Conservation (phyloP, 1,140 invertebrate species). For the Scaptodrosophila lebanonensis region DNA sequence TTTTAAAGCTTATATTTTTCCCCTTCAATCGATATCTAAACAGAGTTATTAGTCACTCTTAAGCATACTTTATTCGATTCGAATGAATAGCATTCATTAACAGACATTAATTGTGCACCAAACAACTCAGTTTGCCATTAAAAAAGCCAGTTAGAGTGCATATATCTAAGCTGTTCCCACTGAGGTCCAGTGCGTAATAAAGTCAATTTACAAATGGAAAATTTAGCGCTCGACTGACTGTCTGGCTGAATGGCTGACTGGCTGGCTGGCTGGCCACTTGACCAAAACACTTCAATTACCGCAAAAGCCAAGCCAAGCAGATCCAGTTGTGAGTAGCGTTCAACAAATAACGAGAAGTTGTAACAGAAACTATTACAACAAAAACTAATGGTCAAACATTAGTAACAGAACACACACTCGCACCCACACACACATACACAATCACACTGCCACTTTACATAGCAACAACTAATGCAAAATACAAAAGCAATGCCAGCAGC, state of each 20-base stretch:
- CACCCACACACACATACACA: too few relatives aligned
- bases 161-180: too few relatives aligned
- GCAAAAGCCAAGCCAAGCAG: not conserved
- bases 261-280: constrained; percentile 9
- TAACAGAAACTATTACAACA: constrained; percentile 44
- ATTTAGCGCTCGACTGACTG: too few relatives aligned
- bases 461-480: constrained; percentile 9
- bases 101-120: too few relatives aligned
- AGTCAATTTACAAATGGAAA: constrained; percentile 31
- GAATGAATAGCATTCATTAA: too few relatives aligned
- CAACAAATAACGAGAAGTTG: constrained; percentile 26
- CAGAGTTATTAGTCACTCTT: too few relatives aligned
- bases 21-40: too few relatives aligned
- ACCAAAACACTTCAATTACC: constrained; percentile 33
- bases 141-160: too few relatives aligned
- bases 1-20: too few relatives aligned
- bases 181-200: constrained; percentile 2
- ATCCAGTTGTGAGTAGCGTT: not conserved
- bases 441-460: constrained; percentile 22
- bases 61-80: too few relatives aligned
- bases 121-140: too few relatives aligned
- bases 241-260: too few relatives aligned
- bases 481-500: constrained; percentile 20
- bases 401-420: constrained; percentile 41
- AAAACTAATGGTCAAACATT: constrained; percentile 56